Percentiles rank a stretch among this genome's conserved stretches.
phyloP scores from a whole-genome alignment of 1,140 invertebrate genomes.

The Leptonema lineaticorne region DNA sequence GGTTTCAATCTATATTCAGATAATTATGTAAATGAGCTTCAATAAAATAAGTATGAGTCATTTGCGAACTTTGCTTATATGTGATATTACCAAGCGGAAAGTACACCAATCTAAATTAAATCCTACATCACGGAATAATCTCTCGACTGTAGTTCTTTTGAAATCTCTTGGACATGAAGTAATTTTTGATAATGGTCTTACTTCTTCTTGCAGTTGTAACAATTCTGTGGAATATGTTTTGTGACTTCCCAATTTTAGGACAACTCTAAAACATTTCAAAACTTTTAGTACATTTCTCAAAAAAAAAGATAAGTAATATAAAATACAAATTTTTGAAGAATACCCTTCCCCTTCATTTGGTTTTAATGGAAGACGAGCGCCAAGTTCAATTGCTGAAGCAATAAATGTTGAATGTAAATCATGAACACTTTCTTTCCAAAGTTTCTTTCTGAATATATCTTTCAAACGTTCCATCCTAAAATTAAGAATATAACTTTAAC shows the following conservation, averaged over 20 bases:
- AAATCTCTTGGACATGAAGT: conserved; percentile 76
- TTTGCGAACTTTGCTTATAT: not conserved
- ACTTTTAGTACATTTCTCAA: conserved; percentile 6
- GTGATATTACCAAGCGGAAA: conserved; percentile 69
- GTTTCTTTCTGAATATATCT: conserved; percentile 69
- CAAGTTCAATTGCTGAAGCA: conserved; percentile 78
- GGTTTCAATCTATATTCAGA: not conserved
- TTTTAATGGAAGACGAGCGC: conserved; percentile 75
- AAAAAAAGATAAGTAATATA: not conserved
- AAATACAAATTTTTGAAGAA: conserved; percentile 41
- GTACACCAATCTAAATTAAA: conserved; percentile 88
- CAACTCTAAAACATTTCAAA: conserved; percentile 69
- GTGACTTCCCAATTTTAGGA: conserved; percentile 76
- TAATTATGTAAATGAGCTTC: not conserved
- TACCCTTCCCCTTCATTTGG: conserved; percentile 86
- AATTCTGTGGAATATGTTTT: conserved; percentile 72
- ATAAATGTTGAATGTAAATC: conserved; percentile 82
- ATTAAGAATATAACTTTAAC: not conserved
- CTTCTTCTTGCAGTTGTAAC: conserved; percentile 76
- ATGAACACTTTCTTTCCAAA: conserved; percentile 62
- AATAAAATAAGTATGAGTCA: too few species aligned
- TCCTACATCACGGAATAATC: conserved; percentile 74
- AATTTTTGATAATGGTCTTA: conserved; percentile 73
- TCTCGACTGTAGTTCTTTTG: conserved; percentile 82
- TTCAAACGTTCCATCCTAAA: conserved; percentile 67